A percentile compares a stretch with the other conserved stretches of the same genome.
Conservation (phyloP, 2,113 vertebrate genomes). For the Emydura subglobosa region DNA sequence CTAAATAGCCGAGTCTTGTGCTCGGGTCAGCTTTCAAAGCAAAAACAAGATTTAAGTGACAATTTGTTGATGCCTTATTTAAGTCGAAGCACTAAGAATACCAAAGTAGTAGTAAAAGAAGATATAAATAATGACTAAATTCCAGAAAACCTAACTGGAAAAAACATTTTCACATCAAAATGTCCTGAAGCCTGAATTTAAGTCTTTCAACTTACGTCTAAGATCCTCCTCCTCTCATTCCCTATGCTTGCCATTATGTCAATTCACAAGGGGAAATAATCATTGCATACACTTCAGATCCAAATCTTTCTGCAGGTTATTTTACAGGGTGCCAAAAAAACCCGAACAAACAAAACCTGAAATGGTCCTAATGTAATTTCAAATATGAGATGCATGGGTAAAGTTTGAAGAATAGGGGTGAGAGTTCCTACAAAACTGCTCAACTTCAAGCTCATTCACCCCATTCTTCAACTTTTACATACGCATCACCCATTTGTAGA, state of each 20-base stretch:
- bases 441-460: neutral
- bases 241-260: neutral
- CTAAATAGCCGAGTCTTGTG: neutral
- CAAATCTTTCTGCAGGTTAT: neutral
- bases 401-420: neutral
- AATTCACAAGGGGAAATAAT: neutral
- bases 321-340: neutral
- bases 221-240: neutral
- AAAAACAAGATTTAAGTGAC: neutral
- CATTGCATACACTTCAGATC: neutral
- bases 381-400: neutral
- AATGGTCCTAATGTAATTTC: neutral
- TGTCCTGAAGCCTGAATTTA: neutral
- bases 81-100: neutral
- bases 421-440: neutral
- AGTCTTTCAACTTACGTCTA: neutral
- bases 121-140: neutral
- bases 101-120: neutral
- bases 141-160: neutral
- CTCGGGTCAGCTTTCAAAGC: neutral
- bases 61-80: neutral
- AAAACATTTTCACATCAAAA: neutral
- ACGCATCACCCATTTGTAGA: neutral
- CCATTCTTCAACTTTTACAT: neutral
- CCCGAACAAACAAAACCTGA: neutral